Evolutionary conservation across 2,888 invertebrate genomes (phyloP), one percentile per base, ranked within the genome.

Genomic region (Dynastes tityus): DNA sequence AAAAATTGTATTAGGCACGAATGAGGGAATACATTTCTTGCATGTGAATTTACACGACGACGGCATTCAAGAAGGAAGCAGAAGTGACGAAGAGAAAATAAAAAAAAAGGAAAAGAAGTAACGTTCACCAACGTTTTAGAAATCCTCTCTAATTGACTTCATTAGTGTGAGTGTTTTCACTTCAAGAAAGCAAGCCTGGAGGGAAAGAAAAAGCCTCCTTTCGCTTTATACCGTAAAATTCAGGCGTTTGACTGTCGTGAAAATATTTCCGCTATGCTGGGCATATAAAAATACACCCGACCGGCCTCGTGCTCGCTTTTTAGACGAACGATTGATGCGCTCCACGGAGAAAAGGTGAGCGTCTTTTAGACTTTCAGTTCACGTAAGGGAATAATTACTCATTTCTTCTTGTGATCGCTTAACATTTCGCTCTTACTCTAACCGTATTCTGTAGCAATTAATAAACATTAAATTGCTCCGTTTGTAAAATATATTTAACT

Each of bases 91-190:
- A 58, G 55, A 58, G 16, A 22, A 16, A 53, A 22, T 8, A 16
- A 53, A n/a, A 16, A 16, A 16, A 53, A 53, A 53, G 22, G 22
- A 58, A 58, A 58, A 74, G 61, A 61, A 40, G 61, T 45, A 74
- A 74, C 73, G 55, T 74, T 61, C 61, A 55, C 61, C 9, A 61
- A 61, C 45, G 73, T 49, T 74, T 74, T 61, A 61, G 61, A 61
- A 74, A 74, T 74, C 73, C 58, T 40, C 61, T 49, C 73, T 74
- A 74, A 74, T 74, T 74, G 73, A 74, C 73, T 74, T 74, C 73
- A 61, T 74, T 74, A 74, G 63, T 61, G 61, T 61, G 73, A 61
- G 73, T 74, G 73, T 74, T 74, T 74, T 61, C 73, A 74, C 45
- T 74, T 61, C 45, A 45, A 29, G 71, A 53, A 55, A 55, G 71